phyloP scores from a whole-genome alignment of 1,140 invertebrate genomes.

The Musca vetustissima region DNA sequence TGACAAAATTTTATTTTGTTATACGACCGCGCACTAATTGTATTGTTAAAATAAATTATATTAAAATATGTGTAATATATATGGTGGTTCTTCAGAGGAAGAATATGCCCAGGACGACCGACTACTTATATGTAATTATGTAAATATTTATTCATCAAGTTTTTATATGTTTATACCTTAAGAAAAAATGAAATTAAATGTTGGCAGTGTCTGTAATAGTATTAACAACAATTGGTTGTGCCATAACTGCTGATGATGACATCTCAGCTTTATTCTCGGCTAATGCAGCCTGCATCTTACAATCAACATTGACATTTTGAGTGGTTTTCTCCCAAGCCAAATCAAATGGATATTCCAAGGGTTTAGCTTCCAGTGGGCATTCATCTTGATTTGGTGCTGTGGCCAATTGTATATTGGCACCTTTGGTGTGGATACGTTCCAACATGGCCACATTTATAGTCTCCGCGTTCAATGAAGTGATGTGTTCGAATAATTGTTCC shows the following conservation, averaged over 20 bases:
- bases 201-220: slow-evolving; percentile 6
- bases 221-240: neutral
- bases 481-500: slow-evolving; percentile 71
- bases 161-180: no score
- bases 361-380: slow-evolving; percentile 58
- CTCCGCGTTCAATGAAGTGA: slow-evolving; percentile 63
- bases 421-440: slow-evolving; percentile 61
- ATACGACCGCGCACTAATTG: no score
- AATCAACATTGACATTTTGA: slow-evolving; percentile 34
- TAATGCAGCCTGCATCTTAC: neutral
- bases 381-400: slow-evolving; percentile 54
- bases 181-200: no score
- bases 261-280: neutral
- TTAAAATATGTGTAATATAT: no score
- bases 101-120: no score
- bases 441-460: slow-evolving; percentile 59
- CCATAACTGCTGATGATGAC: no score
- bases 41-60: no score
- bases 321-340: slow-evolving; percentile 67
- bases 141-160: no score
- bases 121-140: no score
- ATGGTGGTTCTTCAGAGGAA: no score
- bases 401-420: slow-evolving; percentile 55
- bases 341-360: slow-evolving; percentile 67
- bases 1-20: no score